Evolutionary conservation across 2,888 invertebrate genomes (phyloP), one percentile per base, ranked within the genome.

Genomic region (Drosophila pullipes): DNA sequence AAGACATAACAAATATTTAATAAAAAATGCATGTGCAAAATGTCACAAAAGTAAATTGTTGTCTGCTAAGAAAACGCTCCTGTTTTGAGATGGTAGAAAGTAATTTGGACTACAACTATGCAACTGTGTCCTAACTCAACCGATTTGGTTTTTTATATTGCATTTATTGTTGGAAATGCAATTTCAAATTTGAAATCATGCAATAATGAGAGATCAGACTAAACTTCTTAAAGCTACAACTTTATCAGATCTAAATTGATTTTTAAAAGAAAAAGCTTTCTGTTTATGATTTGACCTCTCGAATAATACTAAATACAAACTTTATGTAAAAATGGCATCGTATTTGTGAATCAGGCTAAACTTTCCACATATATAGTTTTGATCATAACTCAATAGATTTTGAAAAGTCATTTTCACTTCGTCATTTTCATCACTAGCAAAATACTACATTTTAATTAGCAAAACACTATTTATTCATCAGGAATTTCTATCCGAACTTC

Each of bases 321-420:
- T 11, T 11, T 4, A 33, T 33, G 11, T 33, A 33, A 33, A 33
- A 33, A 33, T 33, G 11, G 33, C 11, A 35, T 11, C 33, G 2
- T 16, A 37, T 0, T 13, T 16, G 37, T 0, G 13, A n/a, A 41
- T 22, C 44, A 0, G 1, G 22, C 5, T 5, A 22, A 44, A 5
- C 22, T 44, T 11, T 22, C 5, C n/a, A 41, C n/a, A 4, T 10
- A 10, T 10, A 4, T 10, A 10, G 10, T 22, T 44, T 41, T 44
- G 2, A n/a, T 41, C n/a, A 4, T 1, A 22, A 5, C n/a, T 11
- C n/a, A 11, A 22, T 11, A 0, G 41, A 11, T n/a, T 22, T 41
- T 1, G 2, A 2, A 22, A 11, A 22, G 11, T 33, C 33, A 33
- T 1, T 11, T 33, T 33, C 11, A 11, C 4, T 33, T 33, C 11